Conservation (phyloP, 2,888 invertebrate genomes). For the Kryphioiulus occultus region DNA sequence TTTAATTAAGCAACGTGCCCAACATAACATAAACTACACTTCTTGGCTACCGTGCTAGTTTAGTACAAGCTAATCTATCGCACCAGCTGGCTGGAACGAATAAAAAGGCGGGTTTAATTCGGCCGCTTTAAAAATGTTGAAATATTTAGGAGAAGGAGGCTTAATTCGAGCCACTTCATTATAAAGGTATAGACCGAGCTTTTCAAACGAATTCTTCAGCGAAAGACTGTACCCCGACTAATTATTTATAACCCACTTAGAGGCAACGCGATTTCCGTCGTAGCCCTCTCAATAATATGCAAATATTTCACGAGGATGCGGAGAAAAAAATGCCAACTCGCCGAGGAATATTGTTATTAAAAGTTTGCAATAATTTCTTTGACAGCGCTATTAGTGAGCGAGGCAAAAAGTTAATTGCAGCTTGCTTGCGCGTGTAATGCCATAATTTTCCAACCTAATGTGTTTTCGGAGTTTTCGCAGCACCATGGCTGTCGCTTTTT, state of each 20-base stretch:
- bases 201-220: neutral
- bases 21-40: neutral
- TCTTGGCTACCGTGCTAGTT: neutral
- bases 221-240: neutral
- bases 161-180: neutral
- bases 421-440: neutral
- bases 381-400: constrained; percentile 17
- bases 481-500: neutral
- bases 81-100: neutral
- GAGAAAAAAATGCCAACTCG: neutral
- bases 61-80: neutral
- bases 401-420: constrained; percentile 23
- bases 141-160: neutral
- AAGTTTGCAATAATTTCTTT: constrained; percentile 23
- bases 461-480: neutral
- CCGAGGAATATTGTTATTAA: neutral
- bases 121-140: neutral
- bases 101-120: neutral
- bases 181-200: neutral
- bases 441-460: neutral
- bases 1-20: neutral
- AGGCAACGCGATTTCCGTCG: neutral
- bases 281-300: neutral
- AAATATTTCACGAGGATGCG: neutral
- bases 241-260: constrained; percentile 17